A percentile compares a stretch with the other conserved stretches of the same genome.
Evolutionary conservation across 2,797 vertebrate species (phyloP).

Genomic region (Periparus ater): DNA sequence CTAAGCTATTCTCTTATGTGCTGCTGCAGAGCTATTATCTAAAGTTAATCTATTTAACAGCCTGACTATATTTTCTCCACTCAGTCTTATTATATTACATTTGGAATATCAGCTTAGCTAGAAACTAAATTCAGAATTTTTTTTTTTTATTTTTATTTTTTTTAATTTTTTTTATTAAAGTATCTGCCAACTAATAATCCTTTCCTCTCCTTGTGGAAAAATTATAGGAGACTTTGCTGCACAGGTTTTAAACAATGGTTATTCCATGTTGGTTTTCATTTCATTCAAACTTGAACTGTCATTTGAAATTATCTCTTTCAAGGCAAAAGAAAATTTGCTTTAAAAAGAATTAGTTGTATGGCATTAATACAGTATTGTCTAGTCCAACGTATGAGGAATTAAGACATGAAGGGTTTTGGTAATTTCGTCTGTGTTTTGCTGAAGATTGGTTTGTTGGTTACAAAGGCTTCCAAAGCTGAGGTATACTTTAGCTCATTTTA

Average conservation of each 20-base stretch:
- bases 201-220: background rate
- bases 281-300: background rate
- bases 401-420: background rate
- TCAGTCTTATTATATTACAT: background rate
- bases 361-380: background rate
- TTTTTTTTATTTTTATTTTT: no score
- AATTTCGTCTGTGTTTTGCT: background rate
- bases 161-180: background rate
- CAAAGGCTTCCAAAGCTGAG: background rate
- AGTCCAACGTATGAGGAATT: background rate
- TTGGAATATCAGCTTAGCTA: background rate
- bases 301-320: background rate
- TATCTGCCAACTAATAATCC: background rate
- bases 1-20: background rate
- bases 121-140: background rate
- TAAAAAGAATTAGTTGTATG: background rate
- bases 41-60: background rate
- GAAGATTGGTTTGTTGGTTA: background rate
- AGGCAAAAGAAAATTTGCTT: background rate
- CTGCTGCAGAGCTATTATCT: background rate
- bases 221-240: background rate
- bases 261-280: background rate
- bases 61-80: background rate
- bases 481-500: background rate
- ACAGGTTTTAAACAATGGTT: background rate